Evolutionary conservation across 1,140 invertebrate species (phyloP), one percentile per base, ranked within the genome.

Genomic region (Idris sp.): DNA sequence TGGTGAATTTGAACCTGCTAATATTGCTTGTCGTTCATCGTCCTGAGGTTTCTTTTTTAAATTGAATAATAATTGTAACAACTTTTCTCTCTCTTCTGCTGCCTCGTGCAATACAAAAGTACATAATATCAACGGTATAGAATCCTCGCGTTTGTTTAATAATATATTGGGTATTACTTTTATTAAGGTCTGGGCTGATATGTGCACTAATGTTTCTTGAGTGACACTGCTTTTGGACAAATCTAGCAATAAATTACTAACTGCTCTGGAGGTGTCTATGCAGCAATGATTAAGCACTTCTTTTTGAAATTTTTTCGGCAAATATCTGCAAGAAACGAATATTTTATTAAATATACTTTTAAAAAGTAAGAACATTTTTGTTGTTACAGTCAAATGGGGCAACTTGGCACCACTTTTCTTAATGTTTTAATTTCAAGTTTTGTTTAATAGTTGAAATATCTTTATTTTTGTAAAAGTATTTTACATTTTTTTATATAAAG

Each of bases 21-120:
- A 82, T 77, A 94, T 93, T 80, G 91, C 89, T 74, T 90, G 87
- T 65, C 93, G 87, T 79, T 94, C 93, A 8, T 91, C 90, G 67
- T 91, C 89, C 59, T 92, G 90, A 11, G 93, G 93, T 74, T 91
- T 90, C 76, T 94, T 94, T 69, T 93, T 93, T 2, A 94, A 84
- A 84, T 93, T 94, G 71, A 95, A 94, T 1, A 94, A 80, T 35
- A 92, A 88, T 51, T 93, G 91, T 0, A 94, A 82, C 4, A 94
- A 82, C 65, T 90, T 90, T 74, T 94, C 93, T 62, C 92, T 87
- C 58, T 91, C 89, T 18, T 84, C 84, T 4, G 88, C 69, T 62
- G 91, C 89, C 8, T 89, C 86, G 80, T 94, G 91, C 6, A 93
- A 81, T 49, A 89, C 89, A 28, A 93, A 90, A 7, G 91, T 89